Evolutionary conservation across 2,113 vertebrate genomes (phyloP).

Genomic region (Miniopterus natalensis): DNA sequence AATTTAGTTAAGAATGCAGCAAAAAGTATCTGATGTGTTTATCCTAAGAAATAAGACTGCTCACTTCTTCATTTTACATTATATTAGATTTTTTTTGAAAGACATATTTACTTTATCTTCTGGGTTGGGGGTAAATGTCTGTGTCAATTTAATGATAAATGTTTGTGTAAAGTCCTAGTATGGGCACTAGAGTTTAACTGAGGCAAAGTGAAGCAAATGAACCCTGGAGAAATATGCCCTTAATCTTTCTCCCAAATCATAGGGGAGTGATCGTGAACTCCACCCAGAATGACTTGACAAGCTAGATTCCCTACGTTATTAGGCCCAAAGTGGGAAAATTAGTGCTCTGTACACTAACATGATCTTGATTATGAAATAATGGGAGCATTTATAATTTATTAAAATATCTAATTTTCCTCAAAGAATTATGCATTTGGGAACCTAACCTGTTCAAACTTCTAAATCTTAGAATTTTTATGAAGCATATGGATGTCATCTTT

Average conservation of each 20-base stretch:
- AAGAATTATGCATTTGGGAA: neutral
- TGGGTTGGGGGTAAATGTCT: neutral
- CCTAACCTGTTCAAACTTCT: neutral
- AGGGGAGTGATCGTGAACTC: neutral
- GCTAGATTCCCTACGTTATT: neutral
- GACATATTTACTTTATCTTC: neutral
- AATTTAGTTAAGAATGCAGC: conserved; percentile 32
- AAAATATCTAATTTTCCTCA: conserved; percentile 53
- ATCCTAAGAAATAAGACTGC: neutral
- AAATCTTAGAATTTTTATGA: conserved; percentile 52
- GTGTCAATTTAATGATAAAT: neutral
- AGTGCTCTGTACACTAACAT: neutral
- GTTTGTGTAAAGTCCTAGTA: neutral
- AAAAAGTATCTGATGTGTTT: conserved; percentile 18
- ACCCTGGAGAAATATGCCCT: neutral
- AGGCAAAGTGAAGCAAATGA: conserved; percentile 12
- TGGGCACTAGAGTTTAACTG: neutral
- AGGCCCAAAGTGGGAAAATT: neutral
- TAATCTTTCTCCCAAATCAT: neutral
- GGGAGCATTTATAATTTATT: conserved; percentile 36
- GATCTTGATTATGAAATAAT: conserved; percentile 52
- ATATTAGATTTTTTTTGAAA: conserved; percentile 9
- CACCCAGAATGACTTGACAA: neutral
- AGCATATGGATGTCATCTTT: conserved; percentile 2
- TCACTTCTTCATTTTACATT: conserved; percentile 11